Conservation (phyloP, 2,888 invertebrate species). For the Xanthia togata region DNA sequence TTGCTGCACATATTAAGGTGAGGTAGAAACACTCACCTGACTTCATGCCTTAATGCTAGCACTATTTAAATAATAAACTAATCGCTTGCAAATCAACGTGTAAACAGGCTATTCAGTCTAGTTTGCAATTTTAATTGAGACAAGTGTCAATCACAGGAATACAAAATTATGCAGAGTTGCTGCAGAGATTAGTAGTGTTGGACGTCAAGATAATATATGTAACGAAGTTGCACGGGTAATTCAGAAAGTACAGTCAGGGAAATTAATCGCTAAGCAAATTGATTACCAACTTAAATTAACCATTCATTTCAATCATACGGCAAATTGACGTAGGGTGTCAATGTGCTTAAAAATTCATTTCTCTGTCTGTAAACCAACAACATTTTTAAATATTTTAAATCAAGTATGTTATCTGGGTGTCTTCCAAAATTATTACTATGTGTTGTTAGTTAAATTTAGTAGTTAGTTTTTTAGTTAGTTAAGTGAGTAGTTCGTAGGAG, state of each 20-base stretch:
- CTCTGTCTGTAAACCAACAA: background rate
- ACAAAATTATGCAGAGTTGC: constrained; percentile 23
- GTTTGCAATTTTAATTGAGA: constrained; percentile 26
- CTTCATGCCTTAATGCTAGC: background rate
- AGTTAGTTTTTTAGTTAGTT: too few species aligned
- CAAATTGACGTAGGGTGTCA: background rate
- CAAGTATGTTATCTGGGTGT: background rate
- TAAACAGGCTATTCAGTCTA: constrained; percentile 3
- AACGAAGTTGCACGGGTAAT: background rate
- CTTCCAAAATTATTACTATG: background rate
- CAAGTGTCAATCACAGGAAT: constrained; percentile 31
- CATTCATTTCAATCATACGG: background rate
- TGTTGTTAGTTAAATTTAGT: background rate
- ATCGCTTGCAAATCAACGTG: constrained; percentile 25
- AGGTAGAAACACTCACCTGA: background rate
- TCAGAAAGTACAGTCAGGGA: background rate
- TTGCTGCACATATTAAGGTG: background rate
- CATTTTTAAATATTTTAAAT: background rate
- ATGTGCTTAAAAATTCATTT: background rate
- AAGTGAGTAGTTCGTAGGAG: too few species aligned
- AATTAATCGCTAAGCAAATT: background rate
- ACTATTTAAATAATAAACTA: constrained; percentile 32
- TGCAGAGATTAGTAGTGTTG: constrained; percentile 15
- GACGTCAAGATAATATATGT: constrained; percentile 6
- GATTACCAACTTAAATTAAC: background rate